These are phyloP conservation scores for Tetramorium alpestre DNA, from an alignment of 1,140 invertebrate species.

Conservation along the genomic window DNA sequence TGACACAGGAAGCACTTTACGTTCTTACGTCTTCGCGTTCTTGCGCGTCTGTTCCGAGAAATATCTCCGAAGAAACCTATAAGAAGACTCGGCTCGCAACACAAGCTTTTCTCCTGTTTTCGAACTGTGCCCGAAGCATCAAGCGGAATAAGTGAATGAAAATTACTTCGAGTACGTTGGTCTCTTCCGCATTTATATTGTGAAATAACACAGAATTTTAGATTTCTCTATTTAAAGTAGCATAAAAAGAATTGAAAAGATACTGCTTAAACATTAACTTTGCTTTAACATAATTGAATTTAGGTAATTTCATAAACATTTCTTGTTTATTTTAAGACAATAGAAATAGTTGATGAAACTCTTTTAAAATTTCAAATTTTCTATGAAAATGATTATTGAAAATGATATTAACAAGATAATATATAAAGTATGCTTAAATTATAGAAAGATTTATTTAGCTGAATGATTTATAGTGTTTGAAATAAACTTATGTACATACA, in stretches of 20 bases:
- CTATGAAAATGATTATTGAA: background rate
- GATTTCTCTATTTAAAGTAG: background rate
- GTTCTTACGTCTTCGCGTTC: slow-evolving; percentile 27
- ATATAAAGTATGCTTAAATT: background rate
- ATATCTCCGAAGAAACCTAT: background rate
- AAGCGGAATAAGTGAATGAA: background rate
- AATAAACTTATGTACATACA: background rate
- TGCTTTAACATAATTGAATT: background rate
- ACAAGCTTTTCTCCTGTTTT: background rate
- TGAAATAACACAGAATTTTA: background rate
- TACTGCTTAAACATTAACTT: background rate
- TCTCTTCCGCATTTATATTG: background rate
- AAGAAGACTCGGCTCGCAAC: background rate
- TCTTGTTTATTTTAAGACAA: background rate
- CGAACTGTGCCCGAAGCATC: background rate
- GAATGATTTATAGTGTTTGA: background rate
- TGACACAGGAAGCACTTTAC: slow-evolving; percentile 38
- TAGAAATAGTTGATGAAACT: background rate
- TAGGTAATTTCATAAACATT: background rate
- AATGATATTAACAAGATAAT: background rate
- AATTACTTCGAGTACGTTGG: background rate
- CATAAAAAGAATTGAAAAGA: too few species aligned
- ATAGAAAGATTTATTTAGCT: background rate
- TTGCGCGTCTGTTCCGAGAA: slow-evolving; percentile 31
- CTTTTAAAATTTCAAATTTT: background rate